Base-by-base conservation (phyloP, 2,113 vertebrate species). In the Benitochromis conjunctus region DNA sequence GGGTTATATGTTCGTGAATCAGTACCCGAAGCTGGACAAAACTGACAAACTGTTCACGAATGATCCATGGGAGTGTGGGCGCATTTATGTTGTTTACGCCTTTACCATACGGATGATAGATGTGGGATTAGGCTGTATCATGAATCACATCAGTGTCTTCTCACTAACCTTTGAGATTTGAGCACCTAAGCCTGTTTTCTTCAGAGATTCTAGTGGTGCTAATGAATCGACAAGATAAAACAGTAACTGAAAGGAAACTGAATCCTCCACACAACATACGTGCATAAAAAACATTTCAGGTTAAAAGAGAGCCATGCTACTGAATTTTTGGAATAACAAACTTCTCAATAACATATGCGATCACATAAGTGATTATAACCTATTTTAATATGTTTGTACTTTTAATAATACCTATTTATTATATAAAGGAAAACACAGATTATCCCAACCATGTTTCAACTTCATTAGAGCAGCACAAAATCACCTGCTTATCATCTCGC, bases 101-200 rank as follows among this genome's bases (percentile, higher is more conserved):
- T 88, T 84, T 90, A 57, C 85, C 64, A 9, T 53, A 87, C 55
- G 89, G 85, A 89, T 91, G 92, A 94, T 92, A 86, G 92, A 94
- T 91, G 88, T 82, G 74, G 80, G 91, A 94, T 92, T 81, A 91
- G 85, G 79, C 80, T 29, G 79, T 53, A 84, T 90, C 91, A 90
- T 94, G 89, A 93, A 92, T 94, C 92, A 94, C 80, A 92, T 91
- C 82, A 80, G 14, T 86, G 83, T 86, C 86, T 91, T 85, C 38
- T 71, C 84, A 58, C 83, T 83, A 80, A 90, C 81, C 64, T 84
- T 79, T 19, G 48, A 80, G 85, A 87, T 41, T 48, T 66, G 54
- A 83, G 78, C 81, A 46, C 57, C 60, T 84, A 71, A 86, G 55
- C 78, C 57, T 3, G 24, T 5, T 19, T 64, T 62, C 81, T 71